Evolutionary conservation across 37 sponge, comb jelly and placozoan genomes (phyloP).

Genomic region (Aphrocallistes beatrix): DNA sequence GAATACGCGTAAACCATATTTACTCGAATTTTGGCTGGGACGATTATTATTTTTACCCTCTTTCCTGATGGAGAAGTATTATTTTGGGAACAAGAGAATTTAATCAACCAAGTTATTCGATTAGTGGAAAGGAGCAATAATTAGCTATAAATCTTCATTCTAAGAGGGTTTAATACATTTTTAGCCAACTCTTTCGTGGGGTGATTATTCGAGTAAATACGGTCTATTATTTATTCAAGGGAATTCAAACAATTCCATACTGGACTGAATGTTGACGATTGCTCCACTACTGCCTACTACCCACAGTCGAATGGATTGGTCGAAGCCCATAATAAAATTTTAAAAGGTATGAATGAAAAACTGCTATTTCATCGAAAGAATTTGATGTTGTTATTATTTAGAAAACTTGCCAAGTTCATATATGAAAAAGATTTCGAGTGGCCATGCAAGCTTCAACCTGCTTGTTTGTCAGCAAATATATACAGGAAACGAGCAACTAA

Average conservation of each 20-base stretch:
- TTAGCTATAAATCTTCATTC: too few relatives aligned
- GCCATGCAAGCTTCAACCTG: conserved; percentile 14
- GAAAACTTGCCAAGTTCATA: neutral
- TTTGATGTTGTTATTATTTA: neutral
- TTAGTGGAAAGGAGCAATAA: too few relatives aligned
- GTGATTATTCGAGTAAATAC: too few relatives aligned
- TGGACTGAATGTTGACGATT: neutral
- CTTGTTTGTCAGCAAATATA: conserved; percentile 12
- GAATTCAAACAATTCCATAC: neutral
- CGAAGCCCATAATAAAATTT: neutral
- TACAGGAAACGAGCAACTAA: conserved; percentile 3
- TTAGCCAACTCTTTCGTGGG: too few relatives aligned
- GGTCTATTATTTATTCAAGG: neutral
- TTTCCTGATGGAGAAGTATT: too few relatives aligned
- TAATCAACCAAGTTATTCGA: too few relatives aligned
- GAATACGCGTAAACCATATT: too few relatives aligned
- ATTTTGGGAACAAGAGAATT: too few relatives aligned
- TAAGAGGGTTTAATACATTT: too few relatives aligned
- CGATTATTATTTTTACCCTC: too few relatives aligned
- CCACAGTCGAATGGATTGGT: conserved; percentile 9
- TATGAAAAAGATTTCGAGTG: neutral
- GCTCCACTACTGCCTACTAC: neutral
- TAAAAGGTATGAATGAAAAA: conserved; percentile 3
- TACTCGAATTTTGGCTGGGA: too few relatives aligned
- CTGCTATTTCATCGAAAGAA: neutral